Evolutionary conservation across 2,888 invertebrate species (phyloP).

Genomic region (Stenurella melanura): DNA sequence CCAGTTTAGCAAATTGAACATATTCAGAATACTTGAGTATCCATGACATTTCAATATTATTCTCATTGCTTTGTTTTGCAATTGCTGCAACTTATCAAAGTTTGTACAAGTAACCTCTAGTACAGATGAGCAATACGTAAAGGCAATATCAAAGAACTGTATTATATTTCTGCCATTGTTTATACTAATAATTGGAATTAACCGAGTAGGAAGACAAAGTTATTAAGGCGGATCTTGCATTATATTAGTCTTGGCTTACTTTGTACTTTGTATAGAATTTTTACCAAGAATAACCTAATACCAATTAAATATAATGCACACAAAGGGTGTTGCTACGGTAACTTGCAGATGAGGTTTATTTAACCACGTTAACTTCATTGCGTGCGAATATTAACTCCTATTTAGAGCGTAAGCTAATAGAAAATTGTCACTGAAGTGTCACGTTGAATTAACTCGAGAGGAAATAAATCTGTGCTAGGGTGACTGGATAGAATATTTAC

Average conservation of each 20-base stretch:
- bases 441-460: constrained; percentile 14
- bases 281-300: neutral
- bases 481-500: constrained; percentile 2
- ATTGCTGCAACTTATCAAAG: no score
- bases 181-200: no score
- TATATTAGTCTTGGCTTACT: neutral
- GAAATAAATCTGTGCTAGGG: constrained; percentile 5
- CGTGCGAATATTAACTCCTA: constrained; percentile 27
- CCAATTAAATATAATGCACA: neutral
- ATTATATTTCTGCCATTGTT: no score
- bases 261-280: neutral
- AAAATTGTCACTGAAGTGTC: constrained; percentile 26
- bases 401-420: constrained; percentile 18
- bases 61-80: no score
- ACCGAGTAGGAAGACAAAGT: no score
- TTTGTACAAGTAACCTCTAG: no score
- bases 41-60: no score
- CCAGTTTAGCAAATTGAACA: no score
- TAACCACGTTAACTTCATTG: constrained; percentile 25
- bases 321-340: constrained; percentile 19
- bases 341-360: constrained; percentile 20
- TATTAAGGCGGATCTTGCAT: no score
- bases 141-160: no score
- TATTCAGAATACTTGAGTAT: no score
- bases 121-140: no score